A percentile compares a stretch with the other conserved stretches of the same genome.
These are phyloP conservation scores for Schrankia costaestrigalis DNA, from an alignment of 2,888 invertebrate genomes.

Conservation along the genomic window DNA sequence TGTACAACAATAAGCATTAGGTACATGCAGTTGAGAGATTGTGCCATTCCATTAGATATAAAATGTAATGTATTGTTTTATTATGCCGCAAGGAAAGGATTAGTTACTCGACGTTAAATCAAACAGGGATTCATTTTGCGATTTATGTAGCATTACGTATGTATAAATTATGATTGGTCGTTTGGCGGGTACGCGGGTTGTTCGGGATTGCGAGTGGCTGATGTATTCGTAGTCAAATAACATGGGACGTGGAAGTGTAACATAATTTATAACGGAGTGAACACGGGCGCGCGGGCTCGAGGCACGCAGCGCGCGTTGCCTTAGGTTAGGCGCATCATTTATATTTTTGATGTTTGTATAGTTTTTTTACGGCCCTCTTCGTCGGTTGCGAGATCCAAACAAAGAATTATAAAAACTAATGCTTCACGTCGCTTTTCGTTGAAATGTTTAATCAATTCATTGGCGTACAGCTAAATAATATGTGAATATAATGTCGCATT, in stretches of 20 bases:
- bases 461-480: conserved; percentile 59
- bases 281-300: conserved; percentile 57
- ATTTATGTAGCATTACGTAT: conserved; percentile 58
- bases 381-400: conserved; percentile 67
- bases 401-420: conserved; percentile 76
- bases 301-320: conserved; percentile 63
- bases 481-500: conserved; percentile 63
- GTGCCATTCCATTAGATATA: conserved; percentile 46
- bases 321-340: conserved; percentile 76
- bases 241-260: conserved; percentile 67
- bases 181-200: conserved; percentile 57
- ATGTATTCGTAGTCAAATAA: conserved; percentile 73
- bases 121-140: conserved; percentile 53
- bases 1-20: conserved; percentile 36
- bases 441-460: conserved; percentile 74
- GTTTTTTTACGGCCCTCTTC: conserved; percentile 63
- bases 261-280: conserved; percentile 72
- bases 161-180: conserved; percentile 67
- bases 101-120: conserved; percentile 53
- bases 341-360: conserved; percentile 76
- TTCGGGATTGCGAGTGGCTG: conserved; percentile 61
- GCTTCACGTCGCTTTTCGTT: conserved; percentile 67
- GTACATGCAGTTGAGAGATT: conserved; percentile 42
- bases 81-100: conserved; percentile 44
- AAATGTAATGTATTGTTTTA: conserved; percentile 46